phyloP scores from a whole-genome alignment of 1,140 invertebrate genomes.

The Ceratitis capitata region DNA sequence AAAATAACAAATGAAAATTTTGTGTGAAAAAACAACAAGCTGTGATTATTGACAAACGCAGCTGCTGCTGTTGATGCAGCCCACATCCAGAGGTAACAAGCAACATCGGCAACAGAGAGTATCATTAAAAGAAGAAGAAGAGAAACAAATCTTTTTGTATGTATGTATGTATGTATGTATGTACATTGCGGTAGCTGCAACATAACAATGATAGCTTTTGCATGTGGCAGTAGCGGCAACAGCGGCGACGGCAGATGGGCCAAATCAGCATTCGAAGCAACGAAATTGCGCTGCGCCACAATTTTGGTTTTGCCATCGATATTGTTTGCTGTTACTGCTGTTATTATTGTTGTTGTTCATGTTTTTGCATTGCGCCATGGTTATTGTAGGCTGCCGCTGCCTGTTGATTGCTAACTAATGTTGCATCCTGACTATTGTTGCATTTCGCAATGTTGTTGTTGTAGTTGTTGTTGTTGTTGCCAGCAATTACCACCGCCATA shows the following conservation, averaged over 20 bases:
- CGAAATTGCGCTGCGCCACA: not conserved
- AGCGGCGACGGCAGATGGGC: conserved; percentile 6
- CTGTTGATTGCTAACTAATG: conserved; percentile 19
- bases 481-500: not conserved
- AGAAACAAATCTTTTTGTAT: no score
- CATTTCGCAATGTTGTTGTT: not conserved
- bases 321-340: not conserved
- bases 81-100: not conserved
- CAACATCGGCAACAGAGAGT: not conserved
- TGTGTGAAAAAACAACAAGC: not conserved
- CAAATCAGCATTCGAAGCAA: conserved; percentile 7
- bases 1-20: not conserved
- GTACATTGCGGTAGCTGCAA: not conserved
- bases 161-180: no score
- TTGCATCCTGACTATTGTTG: not conserved
- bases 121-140: not conserved
- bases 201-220: conserved; percentile 5
- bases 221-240: no score
- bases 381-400: not conserved
- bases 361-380: not conserved
- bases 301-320: not conserved
- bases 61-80: not conserved
- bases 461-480: not conserved
- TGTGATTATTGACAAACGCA: conserved; percentile 13
- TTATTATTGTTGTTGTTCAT: not conserved